A percentile compares a stretch with the other conserved stretches of the same genome.
Conservation (phyloP, 2,113 vertebrate species). For the Rana temporaria region DNA sequence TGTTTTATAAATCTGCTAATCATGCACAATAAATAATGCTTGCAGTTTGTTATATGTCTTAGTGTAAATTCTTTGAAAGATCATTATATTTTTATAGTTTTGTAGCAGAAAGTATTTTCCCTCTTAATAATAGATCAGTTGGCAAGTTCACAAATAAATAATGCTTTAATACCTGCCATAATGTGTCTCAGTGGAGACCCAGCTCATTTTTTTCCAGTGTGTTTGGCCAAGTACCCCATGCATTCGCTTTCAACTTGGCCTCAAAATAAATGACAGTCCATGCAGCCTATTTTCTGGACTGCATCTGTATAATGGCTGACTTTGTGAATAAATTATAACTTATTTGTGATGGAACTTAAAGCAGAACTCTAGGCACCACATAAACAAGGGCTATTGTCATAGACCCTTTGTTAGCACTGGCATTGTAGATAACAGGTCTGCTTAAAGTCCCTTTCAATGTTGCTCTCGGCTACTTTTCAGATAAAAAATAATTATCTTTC, state of each 20-base stretch:
- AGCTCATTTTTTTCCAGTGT: constrained; percentile 5
- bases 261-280: not conserved
- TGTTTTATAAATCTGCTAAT: not conserved
- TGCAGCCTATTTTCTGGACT: not conserved
- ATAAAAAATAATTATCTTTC: no score
- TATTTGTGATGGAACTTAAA: not conserved
- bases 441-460: no score
- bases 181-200: constrained; percentile 25
- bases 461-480: no score
- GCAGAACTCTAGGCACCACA: no score
- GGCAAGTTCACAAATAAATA: constrained; percentile 43
- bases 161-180: constrained; percentile 15
- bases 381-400: no score
- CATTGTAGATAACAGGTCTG: no score
- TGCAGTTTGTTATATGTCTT: not conserved
- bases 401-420: no score
- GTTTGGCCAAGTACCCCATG: not conserved
- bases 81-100: constrained; percentile 45
- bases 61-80: constrained; percentile 17
- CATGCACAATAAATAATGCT: not conserved
- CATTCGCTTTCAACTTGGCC: not conserved
- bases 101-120: constrained; percentile 29
- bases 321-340: not conserved
- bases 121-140: constrained; percentile 42
- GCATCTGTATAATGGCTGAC: not conserved